Evolutionary conservation across 2,888 invertebrate species (phyloP), one percentile per base, ranked within the genome.

Genomic region (Linnaemya vulpina): DNA sequence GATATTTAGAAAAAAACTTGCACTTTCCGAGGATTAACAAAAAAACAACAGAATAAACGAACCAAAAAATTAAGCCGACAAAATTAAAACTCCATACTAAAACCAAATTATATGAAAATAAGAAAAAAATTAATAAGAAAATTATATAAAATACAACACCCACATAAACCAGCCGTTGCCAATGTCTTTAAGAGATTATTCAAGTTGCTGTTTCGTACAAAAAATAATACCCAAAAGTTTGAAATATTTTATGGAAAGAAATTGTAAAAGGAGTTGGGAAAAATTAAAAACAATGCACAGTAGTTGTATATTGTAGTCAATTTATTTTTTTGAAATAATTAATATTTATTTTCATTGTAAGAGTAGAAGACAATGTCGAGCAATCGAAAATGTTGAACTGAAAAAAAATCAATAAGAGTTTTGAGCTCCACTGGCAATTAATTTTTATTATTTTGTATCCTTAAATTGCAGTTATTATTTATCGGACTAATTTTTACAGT

Each of bases 1-100:
- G 43, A 22, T 22, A 11, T 71, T 30, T 40, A 10, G 10, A 20
- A 79, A 65, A 76, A 84, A 77, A 81, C 81, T 84, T 81, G 76
- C 80, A 80, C 80, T 84, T 84, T 80, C 68, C 10, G 68, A 62
- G 63, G 38, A 7, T 9, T 11, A 62, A 43, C 30, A 30, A 30
- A 30, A 30, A 30, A 30, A 30, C 5, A n/a, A n/a, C 5, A 5
- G 40, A 70, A 60, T 58, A 70, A 70, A 49, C 20, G 11, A 58
- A 53, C 20, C 25, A 43, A 30, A 49, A 77, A 71, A 63, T 49
- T 71, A 77, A 71, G 77, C 68, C 55, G 70, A 35, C 70, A 71
- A 70, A 63, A 75, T 74, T 60, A 81, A 81, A 82, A 83, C 43
- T 83, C 58, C 73, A 68, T 55, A 68, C 74, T 79, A 74, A 79